Evolutionary conservation across 2,113 vertebrate genomes (phyloP), one percentile per base, ranked within the genome.

Genomic region (Acrocephalus kingi): DNA sequence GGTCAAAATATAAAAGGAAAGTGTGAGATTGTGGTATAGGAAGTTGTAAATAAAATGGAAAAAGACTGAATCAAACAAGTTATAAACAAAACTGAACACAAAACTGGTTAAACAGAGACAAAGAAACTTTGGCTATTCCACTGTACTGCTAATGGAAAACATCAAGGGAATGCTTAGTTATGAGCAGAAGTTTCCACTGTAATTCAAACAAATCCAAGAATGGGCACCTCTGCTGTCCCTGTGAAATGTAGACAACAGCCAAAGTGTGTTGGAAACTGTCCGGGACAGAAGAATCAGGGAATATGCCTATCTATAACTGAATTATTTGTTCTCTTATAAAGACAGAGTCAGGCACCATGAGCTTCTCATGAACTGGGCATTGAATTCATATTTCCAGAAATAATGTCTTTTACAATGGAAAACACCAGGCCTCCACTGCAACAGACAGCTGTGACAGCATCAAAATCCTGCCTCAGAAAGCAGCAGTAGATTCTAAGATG

Each of bases 41-140:
- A 80, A 68, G 6, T 13, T 48, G 17, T 15, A 69, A 39, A 48
- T 45, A 56, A 71, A 84, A 76, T 4, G 8, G 5, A 63, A 18
- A 3, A 68, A 84, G 8, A 48, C 3, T 0, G 0, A 84, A n/a
- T 4, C 0, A 1, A 74, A 22, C 23, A 80, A 61, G 2, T 20
- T 39, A 15, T 5, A 11, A 67, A 25, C 24, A 49, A 63, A 87
- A 66, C 15, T 1, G 1, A 63, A 23, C 4, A 66, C 67, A 11
- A 52, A 85, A 39, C 15, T 51, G 14, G 3, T 30, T 87, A n/a
- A 31, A 15, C 1, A 10, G 33, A 84, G 15, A 41, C 30, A n/a
- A 20, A 91, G 15, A 4, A 84, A 24, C 16, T 31, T 68, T 6
- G n/a, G 13, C 23, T 66, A 3, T 31, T 23, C 19, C 25, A 23